Evolutionary conservation across 2,797 vertebrate genomes (phyloP).

Genomic region (Melopsittacus undulatus): DNA sequence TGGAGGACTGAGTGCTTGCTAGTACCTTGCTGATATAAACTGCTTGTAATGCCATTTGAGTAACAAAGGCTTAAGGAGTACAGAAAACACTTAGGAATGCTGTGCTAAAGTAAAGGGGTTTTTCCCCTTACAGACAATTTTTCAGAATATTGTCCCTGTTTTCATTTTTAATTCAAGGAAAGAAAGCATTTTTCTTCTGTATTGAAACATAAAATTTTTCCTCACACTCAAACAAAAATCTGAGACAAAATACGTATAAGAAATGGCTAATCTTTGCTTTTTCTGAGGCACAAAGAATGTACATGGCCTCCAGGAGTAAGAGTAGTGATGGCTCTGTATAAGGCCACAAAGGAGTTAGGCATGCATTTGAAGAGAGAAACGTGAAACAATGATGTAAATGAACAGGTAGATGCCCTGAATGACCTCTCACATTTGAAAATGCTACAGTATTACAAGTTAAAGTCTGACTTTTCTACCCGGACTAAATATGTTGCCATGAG

Average conservation of each 20-base stretch:
- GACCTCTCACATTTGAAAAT: neutral
- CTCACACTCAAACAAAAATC: neutral
- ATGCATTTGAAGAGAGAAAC: neutral
- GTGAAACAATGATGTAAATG: neutral
- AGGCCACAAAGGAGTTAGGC: neutral
- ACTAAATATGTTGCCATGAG: neutral
- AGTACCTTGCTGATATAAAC: neutral
- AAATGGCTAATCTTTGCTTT: neutral
- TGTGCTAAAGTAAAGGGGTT: fast-evolving
- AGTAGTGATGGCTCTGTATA: neutral
- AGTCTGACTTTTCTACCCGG: neutral
- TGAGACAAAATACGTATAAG: neutral
- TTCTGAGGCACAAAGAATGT: neutral
- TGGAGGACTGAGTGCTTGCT: neutral
- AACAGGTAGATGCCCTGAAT: neutral
- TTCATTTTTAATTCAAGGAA: neutral
- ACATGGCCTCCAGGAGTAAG: neutral
- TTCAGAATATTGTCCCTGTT: neutral
- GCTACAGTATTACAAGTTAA: neutral
- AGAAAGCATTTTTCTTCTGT: neutral
- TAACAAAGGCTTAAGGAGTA: fast-evolving
- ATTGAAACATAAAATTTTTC: neutral
- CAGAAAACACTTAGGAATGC: neutral
- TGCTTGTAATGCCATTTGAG: neutral
- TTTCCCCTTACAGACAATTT: neutral